These are phyloP conservation scores for Neria commutata DNA, from an alignment of 2,888 invertebrate species.

Conservation along the genomic window DNA sequence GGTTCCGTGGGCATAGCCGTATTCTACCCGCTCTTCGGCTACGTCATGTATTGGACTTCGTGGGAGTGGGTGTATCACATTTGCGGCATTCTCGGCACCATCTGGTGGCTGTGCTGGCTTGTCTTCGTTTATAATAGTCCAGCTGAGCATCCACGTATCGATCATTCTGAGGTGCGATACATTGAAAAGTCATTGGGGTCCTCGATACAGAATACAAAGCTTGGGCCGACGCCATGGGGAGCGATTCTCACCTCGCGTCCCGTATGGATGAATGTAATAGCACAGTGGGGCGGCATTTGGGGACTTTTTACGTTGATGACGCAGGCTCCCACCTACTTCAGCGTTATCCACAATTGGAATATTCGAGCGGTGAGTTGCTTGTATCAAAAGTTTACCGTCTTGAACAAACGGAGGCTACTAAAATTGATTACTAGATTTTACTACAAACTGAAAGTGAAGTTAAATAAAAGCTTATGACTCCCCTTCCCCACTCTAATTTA, in stretches of 20 bases:
- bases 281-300: conserved; percentile 74
- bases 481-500: not conserved
- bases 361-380: conserved; percentile 68
- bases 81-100: conserved; percentile 66
- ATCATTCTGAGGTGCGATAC: conserved; percentile 65
- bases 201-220: conserved; percentile 54
- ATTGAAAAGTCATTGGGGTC: conserved; percentile 66
- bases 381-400: not conserved
- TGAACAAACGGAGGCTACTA: not conserved
- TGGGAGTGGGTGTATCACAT: conserved; percentile 78
- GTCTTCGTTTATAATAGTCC: conserved; percentile 70
- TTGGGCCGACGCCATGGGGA: conserved; percentile 68
- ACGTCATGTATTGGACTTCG: conserved; percentile 68
- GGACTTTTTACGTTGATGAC: conserved; percentile 74
- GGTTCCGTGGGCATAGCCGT: conserved; percentile 72
- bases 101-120: conserved; percentile 73
- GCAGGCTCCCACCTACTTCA: conserved; percentile 74
- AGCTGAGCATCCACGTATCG: conserved; percentile 70
- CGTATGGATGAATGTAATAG: conserved; percentile 69
- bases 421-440: not conserved
- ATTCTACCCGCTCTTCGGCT: conserved; percentile 74
- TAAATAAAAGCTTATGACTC: no score
- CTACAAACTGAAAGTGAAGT: no score
- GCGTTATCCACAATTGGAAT: conserved; percentile 72
- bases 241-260: conserved; percentile 67